Evolutionary conservation across 2,113 vertebrate genomes (phyloP), one percentile per base, ranked within the genome.

Genomic region (Engraulis encrasicolus): DNA sequence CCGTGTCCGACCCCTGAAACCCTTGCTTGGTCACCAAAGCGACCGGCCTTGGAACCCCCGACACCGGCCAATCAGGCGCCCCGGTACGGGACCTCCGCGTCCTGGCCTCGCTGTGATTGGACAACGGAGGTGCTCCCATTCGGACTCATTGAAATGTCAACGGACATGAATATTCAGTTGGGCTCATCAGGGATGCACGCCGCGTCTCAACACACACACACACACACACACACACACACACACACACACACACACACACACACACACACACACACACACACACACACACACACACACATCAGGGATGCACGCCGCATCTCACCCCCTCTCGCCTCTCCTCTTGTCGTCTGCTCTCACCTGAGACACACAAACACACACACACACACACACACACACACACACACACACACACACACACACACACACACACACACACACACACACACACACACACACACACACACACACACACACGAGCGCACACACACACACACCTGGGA

Each of bases 261-360:
- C n/a, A n/a, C n/a, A n/a, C n/a, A n/a, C n/a, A n/a, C n/a, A n/a
- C n/a, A n/a, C n/a, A n/a, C n/a, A n/a, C n/a, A n/a, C n/a, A n/a
- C n/a, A n/a, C n/a, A n/a, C n/a, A n/a, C n/a, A n/a, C n/a, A n/a
- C n/a, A n/a, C n/a, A n/a, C n/a, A n/a, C n/a, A n/a, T 74, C 66
- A 74, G 66, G 66, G 27, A 74, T 66, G 66, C 66, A 14, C 66
- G 66, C 7, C 12, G 66, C 66, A 31, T 74, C n/a, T n/a, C n/a
- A n/a, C n/a, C n/a, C n/a, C n/a, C n/a, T n/a, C n/a, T n/a, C n/a
- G 3, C 66, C 66, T 3, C 27, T 31, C 66, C 66, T 74, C 23
- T 36, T 74, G 66, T 74, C 66, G 66, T 74, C 23, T 34, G 66
- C 66, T 74, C 66, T 74, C 66, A 74, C 66, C 66, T 74, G 66